Evolutionary conservation across 2,888 invertebrate genomes (phyloP).

Genomic region (Agrochola circellaris): DNA sequence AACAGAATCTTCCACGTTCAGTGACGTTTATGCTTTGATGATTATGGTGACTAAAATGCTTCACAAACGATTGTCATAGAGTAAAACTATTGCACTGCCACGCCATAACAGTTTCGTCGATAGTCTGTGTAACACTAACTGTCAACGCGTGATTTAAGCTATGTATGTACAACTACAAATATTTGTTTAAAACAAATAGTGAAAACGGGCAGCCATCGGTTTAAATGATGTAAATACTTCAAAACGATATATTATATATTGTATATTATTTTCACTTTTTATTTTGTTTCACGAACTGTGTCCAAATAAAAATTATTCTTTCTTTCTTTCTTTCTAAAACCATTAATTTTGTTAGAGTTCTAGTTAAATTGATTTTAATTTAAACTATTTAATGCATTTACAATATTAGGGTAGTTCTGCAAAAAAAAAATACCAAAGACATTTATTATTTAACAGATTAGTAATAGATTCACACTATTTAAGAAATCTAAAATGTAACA

Average conservation of each 20-base stretch:
- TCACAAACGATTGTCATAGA: background rate
- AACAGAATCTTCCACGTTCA: background rate
- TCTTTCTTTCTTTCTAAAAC: too few species aligned
- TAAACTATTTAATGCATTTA: background rate
- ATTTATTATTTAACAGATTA: background rate
- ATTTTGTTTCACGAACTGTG: too few species aligned
- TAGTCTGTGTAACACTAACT: slow-evolving; percentile 3
- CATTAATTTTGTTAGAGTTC: background rate
- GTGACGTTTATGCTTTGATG: background rate
- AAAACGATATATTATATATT: too few species aligned
- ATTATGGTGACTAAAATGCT: background rate
- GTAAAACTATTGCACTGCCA: slow-evolving; percentile 29
- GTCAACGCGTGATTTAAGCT: slow-evolving; percentile 16
- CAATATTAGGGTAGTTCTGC: background rate
- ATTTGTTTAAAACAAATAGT: slow-evolving; percentile 22
- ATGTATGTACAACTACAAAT: background rate
- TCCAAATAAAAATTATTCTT: too few species aligned
- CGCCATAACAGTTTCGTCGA: slow-evolving; percentile 7
- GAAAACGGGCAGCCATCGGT: background rate
- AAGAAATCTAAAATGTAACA: background rate
- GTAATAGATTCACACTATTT: background rate
- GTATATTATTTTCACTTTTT: too few species aligned
- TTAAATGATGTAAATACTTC: background rate
- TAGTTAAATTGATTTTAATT: slow-evolving; percentile 1
- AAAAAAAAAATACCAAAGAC: background rate